Base-by-base conservation (phyloP, 1,140 invertebrate species). In the Drosophila tsacasi region DNA sequence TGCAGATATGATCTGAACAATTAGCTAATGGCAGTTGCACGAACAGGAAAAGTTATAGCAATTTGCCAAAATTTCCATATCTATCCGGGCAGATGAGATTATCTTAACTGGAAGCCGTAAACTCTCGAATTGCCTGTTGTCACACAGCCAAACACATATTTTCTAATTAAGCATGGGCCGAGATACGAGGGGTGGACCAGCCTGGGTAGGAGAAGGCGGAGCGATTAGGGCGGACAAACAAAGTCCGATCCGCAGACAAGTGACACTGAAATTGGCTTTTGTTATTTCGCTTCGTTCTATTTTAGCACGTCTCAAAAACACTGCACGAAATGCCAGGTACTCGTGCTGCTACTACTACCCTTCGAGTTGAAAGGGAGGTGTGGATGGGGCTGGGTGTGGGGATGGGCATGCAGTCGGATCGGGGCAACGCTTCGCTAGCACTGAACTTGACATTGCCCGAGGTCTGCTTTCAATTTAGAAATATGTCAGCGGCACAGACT, bases 401-500 rank as follows among this genome's bases (percentile, higher is more conserved):
- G 0, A 40, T 46, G 54, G 42, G 62, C 30, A 32, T 76, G 78
- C 52, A 50, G 42, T 50, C 47, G 59, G 19, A 44, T 62, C 39
- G 84, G 67, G 79, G 66, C 65, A 83, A 73, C 44, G 71, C 59
- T 76, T 79, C 49, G 55, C 69, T 79, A 61, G 68, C 83, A 81
- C 74, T 89, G 85, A 89, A 89, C 84, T 89, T 89, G 84, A 90
- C 84, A 89, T 90, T 89, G 71, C 46, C 46, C 68, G 78, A 66
- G 66, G 73, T 72, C 78, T 90, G 84, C 67, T 76, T 81, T 90
- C 77, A 90, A 89, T 90, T 90, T 89, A 90, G 69, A 90, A 76
- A 90, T 81, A 90, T 84, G 81, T 79, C 83, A 86, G 67, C 52
- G 73, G 74, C 55, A 76, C 57, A 59, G 40, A 63, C 74, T 89